Base-by-base conservation (phyloP, 1,140 invertebrate species). In the Holotrichia oblita region DNA sequence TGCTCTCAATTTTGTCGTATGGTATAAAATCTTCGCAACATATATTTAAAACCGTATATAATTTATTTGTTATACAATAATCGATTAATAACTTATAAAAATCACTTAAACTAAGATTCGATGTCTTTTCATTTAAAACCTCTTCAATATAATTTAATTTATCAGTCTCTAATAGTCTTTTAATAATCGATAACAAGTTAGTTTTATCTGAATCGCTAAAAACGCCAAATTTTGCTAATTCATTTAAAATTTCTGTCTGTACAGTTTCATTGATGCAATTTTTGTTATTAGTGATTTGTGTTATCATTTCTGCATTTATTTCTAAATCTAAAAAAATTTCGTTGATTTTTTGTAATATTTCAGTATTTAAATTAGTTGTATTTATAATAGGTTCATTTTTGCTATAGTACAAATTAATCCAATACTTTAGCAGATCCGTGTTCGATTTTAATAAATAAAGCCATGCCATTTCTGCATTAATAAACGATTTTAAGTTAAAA, bases 271-370 rank as follows among this genome's bases (percentile, higher is more conserved):
- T 34, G 12, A 17, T 22, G 64, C 77, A 73, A 77, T 80, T 44
- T 73, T 78, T 34, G 10, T 79, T 24, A 48, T 80, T 14, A 9
- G 59, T 61, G 40, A 85, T 20, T 34, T 78, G 73, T 59, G 88
- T 85, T 78, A 92, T 87, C 91, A 93, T 92, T 75, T 91, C 87
- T 40, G 89, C 78, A 6, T 87, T 89, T 69, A 93, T 91, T 61
- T 89, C 81, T 84, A 90, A 89, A 77, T 87, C 87, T 41, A 84
- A 83, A 92, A 90, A 55, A 89, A 84, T 20, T 85, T 84, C 77
- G 89, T 87, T 59, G 90, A 82, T 78, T 87, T 86, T 42, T 88
- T 86, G 40, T 88, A 88, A 84, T 85, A 76, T 87, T 40, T 87
- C 86, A 77, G 87, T 83, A 83, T 86, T 84, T 81, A 86, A 87